Evolutionary conservation across 1,140 invertebrate genomes (phyloP).

Genomic region (Drosophila yakuba): DNA sequence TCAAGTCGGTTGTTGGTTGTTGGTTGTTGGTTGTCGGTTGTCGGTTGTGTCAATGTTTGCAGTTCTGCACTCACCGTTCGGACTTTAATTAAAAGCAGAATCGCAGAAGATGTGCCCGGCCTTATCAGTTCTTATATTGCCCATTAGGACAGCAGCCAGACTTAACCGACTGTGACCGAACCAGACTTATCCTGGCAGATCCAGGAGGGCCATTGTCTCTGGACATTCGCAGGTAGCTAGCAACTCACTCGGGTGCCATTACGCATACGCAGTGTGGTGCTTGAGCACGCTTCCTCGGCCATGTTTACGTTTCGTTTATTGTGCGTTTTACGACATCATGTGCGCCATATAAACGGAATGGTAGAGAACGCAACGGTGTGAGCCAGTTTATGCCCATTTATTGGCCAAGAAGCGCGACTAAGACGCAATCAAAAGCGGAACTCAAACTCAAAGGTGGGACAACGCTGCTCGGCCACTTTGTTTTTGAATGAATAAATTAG

Average conservation of each 20-base stretch:
- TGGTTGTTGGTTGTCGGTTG: not conserved
- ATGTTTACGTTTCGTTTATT: conserved; percentile 77
- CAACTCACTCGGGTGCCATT: conserved; percentile 59
- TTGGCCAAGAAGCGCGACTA: conserved; percentile 58
- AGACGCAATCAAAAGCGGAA: conserved; percentile 10
- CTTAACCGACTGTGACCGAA: too few species aligned
- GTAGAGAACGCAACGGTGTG: not conserved
- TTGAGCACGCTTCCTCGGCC: conserved; percentile 32
- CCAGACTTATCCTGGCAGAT: not conserved
- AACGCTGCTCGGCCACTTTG: conserved; percentile 13
- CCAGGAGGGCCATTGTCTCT: conserved; percentile 21
- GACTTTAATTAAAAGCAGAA: conserved; percentile 68
- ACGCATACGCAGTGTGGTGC: conserved; percentile 70
- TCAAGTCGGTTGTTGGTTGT: conserved; percentile 40
- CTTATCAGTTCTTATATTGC: conserved; percentile 52
- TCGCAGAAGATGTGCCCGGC: conserved; percentile 14
- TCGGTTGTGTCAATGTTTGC: conserved; percentile 71
- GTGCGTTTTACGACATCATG: conserved; percentile 76
- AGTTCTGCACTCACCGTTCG: conserved; percentile 37
- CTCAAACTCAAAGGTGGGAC: not conserved
- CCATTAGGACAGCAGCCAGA: conserved; percentile 23
- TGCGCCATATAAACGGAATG: conserved; percentile 62
- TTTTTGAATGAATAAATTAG: conserved; percentile 37
- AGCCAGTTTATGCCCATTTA: conserved; percentile 54
- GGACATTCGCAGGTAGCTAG: conserved; percentile 44